phyloP scores from a whole-genome alignment of 2,113 vertebrate species.

The Drymodes brunneopygia region DNA sequence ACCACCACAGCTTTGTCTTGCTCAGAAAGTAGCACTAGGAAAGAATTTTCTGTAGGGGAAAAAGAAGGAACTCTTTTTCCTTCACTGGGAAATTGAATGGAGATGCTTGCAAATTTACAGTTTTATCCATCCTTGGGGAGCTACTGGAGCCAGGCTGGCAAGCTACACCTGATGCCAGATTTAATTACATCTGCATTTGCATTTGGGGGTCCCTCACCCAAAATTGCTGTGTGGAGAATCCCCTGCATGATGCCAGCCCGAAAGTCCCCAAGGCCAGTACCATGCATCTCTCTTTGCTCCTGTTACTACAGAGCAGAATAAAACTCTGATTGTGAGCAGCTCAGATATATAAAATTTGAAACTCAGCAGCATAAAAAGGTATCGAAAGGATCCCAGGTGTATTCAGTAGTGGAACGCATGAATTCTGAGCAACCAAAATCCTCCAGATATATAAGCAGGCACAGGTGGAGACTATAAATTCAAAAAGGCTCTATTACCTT shows the following conservation, averaged over 20 bases:
- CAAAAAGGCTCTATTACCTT: not conserved
- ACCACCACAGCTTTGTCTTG: not conserved
- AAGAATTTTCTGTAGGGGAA: not conserved
- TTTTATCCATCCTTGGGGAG: not conserved
- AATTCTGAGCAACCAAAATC: not conserved
- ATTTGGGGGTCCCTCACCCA: not conserved
- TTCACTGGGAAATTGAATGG: not conserved
- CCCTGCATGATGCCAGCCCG: not conserved
- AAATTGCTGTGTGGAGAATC: not conserved
- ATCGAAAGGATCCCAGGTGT: not conserved
- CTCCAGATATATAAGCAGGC: not conserved
- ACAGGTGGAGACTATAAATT: not conserved
- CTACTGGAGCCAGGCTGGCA: not conserved
- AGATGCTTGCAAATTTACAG: not conserved
- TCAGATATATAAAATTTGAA: not conserved
- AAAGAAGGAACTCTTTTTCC: not conserved
- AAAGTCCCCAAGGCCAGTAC: not conserved
- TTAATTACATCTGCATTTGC: not conserved
- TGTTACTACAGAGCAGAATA: not conserved
- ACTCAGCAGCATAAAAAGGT: not conserved
- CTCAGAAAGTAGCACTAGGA: not conserved
- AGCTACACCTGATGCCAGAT: not conserved
- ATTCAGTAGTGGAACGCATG: not conserved
- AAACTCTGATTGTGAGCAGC: not conserved
- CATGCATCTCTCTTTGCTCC: accelerated